Evolutionary conservation across 1,140 invertebrate species (phyloP).

Genomic region (Vollenhovia emeryi): DNA sequence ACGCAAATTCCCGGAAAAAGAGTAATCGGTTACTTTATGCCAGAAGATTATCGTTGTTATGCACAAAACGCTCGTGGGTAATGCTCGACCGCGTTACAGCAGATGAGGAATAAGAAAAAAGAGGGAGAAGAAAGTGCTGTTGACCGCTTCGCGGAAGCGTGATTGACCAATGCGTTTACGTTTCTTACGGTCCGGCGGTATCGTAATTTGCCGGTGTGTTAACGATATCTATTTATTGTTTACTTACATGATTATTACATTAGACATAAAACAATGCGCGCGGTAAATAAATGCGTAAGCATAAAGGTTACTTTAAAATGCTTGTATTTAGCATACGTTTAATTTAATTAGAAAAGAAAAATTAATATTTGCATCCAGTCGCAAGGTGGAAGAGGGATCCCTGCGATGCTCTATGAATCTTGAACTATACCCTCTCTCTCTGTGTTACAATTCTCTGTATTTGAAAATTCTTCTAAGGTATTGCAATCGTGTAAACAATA

Average conservation of each 20-base stretch:
- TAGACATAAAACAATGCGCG: neutral
- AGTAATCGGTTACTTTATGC: constrained; percentile 53
- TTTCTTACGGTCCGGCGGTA: neutral
- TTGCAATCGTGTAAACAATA: neutral
- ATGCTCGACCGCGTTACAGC: neutral
- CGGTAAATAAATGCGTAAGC: neutral
- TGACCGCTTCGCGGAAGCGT: neutral
- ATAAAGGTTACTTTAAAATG: neutral
- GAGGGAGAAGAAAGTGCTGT: neutral
- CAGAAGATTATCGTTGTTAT: constrained; percentile 48
- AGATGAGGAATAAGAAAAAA: constrained; percentile 6
- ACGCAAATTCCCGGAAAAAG: constrained; percentile 40
- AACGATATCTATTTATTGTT: constrained; percentile 2
- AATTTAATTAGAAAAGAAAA: neutral
- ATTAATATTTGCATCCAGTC: neutral
- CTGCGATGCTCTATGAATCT: neutral
- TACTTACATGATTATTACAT: neutral
- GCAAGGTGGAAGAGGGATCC: neutral
- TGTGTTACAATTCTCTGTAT: neutral
- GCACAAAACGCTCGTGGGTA: constrained; percentile 6
- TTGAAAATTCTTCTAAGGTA: neutral
- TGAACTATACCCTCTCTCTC: neutral
- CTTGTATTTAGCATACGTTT: neutral
- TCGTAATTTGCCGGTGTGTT: neutral
- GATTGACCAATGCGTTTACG: neutral